These are phyloP conservation scores for Myrmophylax atrothorax DNA, from an alignment of 2,113 vertebrate species.

Conservation along the genomic window DNA sequence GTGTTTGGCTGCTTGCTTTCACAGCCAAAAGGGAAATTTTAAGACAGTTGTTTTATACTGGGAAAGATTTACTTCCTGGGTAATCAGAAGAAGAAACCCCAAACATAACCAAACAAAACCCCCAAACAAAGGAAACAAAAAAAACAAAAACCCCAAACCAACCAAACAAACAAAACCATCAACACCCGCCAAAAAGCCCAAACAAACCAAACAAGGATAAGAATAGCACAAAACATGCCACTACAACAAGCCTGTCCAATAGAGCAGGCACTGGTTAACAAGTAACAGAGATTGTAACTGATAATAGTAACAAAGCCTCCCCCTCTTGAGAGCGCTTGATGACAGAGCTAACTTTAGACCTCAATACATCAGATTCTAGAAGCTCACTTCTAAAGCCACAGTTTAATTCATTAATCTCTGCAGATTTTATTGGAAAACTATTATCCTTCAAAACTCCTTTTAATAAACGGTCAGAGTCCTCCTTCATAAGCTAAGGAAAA, in stretches of 20 bases:
- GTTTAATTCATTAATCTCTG: not conserved
- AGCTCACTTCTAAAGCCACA: not conserved
- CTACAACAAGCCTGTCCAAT: not conserved
- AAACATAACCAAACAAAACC: too few species aligned
- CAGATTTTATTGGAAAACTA: not conserved
- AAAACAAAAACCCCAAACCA: not conserved
- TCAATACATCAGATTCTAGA: not conserved
- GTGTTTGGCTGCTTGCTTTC: not conserved
- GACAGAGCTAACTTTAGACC: not conserved
- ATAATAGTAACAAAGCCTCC: not conserved
- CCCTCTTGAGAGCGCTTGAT: accelerated
- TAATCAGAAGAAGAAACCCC: not conserved
- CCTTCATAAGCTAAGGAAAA: not conserved
- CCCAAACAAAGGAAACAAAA: too few species aligned
- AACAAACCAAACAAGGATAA: not conserved
- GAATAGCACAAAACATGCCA: accelerated
- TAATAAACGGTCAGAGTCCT: not conserved
- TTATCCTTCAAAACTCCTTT: not conserved
- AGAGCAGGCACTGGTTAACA: not conserved
- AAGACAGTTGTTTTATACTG: not conserved
- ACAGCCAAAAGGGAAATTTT: not conserved
- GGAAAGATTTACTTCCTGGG: not conserved
- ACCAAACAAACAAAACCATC: not conserved
- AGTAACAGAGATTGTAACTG: slow-evolving; percentile 16
- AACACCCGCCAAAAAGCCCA: not conserved